These are phyloP conservation scores for Mallotus villosus DNA, from an alignment of 2,797 vertebrate species.

Conservation along the genomic window DNA sequence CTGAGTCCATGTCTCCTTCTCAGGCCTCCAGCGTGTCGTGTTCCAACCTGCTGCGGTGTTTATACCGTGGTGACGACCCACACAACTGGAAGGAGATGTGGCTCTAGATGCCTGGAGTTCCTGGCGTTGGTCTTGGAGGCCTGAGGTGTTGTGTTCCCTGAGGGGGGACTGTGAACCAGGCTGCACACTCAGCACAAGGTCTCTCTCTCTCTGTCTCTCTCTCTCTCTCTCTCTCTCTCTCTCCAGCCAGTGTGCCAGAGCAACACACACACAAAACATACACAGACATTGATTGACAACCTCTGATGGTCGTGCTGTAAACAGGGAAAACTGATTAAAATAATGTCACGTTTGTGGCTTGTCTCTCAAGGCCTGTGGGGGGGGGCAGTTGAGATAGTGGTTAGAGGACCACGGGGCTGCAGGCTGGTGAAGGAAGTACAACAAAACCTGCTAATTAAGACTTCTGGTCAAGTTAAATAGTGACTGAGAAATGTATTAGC, in stretches of 20 bases:
- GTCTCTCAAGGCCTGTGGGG: no score
- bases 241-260: no score
- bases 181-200: no score
- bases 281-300: background rate
- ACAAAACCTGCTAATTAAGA: background rate
- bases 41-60: conserved; percentile 43
- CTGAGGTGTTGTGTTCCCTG: conserved; percentile 48
- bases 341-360: no score
- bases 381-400: no score
- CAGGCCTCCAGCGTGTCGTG: conserved; percentile 13
- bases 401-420: background rate
- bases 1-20: conserved; percentile 19
- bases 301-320: background rate
- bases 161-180: background rate
- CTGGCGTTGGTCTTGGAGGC: conserved; percentile 41
- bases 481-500: background rate
- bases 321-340: conserved; percentile 38
- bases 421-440: background rate
- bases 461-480: conserved; percentile 3
- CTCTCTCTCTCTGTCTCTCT: no score
- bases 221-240: no score
- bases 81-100: conserved; percentile 44
- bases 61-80: conserved; percentile 33
- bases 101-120: conserved; percentile 57
- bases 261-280: no score